Percentiles rank a stretch among this genome's conserved stretches.
Conservation (phyloP, 2,888 invertebrate genomes). For the Eudasyphora cyanicolor region DNA sequence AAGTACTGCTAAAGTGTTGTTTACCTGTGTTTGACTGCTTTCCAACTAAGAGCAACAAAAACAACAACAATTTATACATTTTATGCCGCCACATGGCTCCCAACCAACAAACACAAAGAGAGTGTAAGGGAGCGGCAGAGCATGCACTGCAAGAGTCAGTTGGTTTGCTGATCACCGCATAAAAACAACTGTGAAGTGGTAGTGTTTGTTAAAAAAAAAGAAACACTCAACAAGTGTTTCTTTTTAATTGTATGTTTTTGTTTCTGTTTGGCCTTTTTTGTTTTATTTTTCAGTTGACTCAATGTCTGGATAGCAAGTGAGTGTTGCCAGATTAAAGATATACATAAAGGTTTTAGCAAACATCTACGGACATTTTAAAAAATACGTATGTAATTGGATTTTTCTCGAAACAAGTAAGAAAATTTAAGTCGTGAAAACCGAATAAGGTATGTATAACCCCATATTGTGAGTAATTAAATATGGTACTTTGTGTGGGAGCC, state of each 20-base stretch:
- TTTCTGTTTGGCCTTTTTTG: conserved; percentile 10
- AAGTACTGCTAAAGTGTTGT: background rate
- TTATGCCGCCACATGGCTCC: background rate
- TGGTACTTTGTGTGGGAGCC: too few relatives aligned
- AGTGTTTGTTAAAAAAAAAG: conserved; percentile 13
- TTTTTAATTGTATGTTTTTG: background rate
- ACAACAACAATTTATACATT: conserved; percentile 24
- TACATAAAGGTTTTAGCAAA: too few relatives aligned
- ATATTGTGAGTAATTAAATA: too few relatives aligned
- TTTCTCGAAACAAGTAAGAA: too few relatives aligned
- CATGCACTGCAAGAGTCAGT: too few relatives aligned
- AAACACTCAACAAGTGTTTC: conserved; percentile 46
- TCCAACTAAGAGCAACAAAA: background rate
- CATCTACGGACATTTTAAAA: too few relatives aligned
- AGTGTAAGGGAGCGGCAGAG: background rate
- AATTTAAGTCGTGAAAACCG: too few relatives aligned
- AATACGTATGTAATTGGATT: too few relatives aligned
- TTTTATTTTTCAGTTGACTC: background rate
- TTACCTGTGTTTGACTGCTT: background rate
- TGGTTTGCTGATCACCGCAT: background rate
- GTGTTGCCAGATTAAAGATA: background rate
- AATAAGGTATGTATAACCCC: too few relatives aligned
- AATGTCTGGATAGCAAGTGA: background rate
- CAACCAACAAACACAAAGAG: background rate
- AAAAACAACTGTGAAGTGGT: conserved; percentile 31